Evolutionary conservation across 92 coral and sea anemone genomes (phyloP).

Genomic region (Actinostola sp.): DNA sequence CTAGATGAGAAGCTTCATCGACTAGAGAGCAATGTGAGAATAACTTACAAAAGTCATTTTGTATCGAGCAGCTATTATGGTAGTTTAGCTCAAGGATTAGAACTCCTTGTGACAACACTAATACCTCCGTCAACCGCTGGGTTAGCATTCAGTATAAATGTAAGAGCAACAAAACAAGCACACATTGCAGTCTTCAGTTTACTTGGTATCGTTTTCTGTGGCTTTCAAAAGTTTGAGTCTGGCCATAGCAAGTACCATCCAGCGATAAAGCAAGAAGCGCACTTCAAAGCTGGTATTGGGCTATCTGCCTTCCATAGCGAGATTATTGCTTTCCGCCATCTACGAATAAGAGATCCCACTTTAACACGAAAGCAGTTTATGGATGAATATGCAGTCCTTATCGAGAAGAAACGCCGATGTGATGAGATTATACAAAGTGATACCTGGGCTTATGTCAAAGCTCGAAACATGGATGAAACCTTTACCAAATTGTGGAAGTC

Average conservation of each 20-base stretch:
- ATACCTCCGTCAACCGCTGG: conserved; percentile 33
- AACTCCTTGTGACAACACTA: conserved; percentile 2
- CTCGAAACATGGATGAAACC: not conserved
- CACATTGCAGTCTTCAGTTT: conserved; percentile 26
- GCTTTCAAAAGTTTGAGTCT: conserved; percentile 20
- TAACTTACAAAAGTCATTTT: conserved; percentile 38
- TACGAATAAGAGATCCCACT: conserved; percentile 21
- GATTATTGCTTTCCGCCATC: conserved; percentile 7
- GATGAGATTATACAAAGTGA: conserved; percentile 37
- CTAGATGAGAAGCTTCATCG: conserved; percentile 12
- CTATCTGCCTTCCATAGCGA: conserved; percentile 22
- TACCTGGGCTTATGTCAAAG: conserved; percentile 34
- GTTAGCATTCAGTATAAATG: conserved; percentile 1
- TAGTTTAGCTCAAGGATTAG: conserved; percentile 17
- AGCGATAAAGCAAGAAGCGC: conserved; percentile 8
- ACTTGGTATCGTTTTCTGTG: conserved; percentile 32
- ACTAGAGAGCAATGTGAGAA: conserved; percentile 31
- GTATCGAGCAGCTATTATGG: conserved; percentile 32
- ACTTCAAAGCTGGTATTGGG: conserved; percentile 22
- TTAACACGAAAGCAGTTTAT: conserved; percentile 16
- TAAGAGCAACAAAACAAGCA: not conserved
- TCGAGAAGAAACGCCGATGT: conserved; percentile 9
- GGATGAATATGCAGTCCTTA: conserved; percentile 14
- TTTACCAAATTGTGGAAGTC: conserved; percentile 11
- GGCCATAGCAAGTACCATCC: conserved; percentile 23